Evolutionary conservation across 2,888 invertebrate species (phyloP), one percentile per base, ranked within the genome.

Genomic region (Scotopteryx bipunctaria): DNA sequence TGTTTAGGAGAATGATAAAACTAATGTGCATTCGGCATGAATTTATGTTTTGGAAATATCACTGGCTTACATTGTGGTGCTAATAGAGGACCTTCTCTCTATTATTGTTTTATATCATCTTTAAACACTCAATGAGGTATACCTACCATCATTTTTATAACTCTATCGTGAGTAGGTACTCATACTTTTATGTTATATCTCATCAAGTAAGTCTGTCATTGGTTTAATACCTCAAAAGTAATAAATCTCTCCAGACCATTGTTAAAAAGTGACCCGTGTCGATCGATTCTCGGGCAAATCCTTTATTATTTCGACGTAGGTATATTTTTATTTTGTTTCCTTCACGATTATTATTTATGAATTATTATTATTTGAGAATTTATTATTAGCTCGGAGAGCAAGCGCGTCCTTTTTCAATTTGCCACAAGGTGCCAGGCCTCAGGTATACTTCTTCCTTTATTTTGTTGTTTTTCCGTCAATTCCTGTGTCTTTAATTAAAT

Each of bases 351-450:
- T 90, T 90, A 90, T 89, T 87, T 90, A 89, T 89, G 87, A 87
- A 90, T 89, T 89, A 90, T 89, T 90, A 90, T 89, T 89, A 88
- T 90, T 89, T 87, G 86, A 78, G 81, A 82, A 83, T 86, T 84
- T 89, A 90, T 90, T 89, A 89, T 89, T 87, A 87, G 77, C 78
- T 81, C 60, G 68, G 75, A 74, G 83, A 82, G 81, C 83, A 81
- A 84, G 85, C 87, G 79, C 86, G 81, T 83, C 81, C 76, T 86
- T 86, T 66, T 89, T 90, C 90, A 90, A 90, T 90, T 90, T 88
- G 86, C 86, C 86, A 89, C 82, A 83, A 87, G 87, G 84, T 83
- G 86, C 80, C 67, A 70, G 71, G 61, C 50, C 70, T 66, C 81
- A 79, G 80, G 83, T 79, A 82, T 71, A 67, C 72, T 63, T 72